Evolutionary conservation across 2,113 vertebrate species (phyloP).

Genomic region (Brachyistius frenatus): DNA sequence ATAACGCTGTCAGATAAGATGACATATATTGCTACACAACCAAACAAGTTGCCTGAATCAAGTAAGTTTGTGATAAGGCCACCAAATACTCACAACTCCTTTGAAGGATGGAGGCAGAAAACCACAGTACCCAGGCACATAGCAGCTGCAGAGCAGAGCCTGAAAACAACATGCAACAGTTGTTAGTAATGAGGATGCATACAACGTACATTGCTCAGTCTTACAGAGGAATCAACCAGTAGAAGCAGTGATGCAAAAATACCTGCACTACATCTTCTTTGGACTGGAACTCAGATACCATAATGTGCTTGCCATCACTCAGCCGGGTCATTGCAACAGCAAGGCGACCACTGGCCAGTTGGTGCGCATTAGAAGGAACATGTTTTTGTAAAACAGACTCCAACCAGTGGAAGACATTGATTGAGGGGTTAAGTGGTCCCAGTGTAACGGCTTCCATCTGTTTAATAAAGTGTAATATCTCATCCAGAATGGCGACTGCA

Average conservation of each 20-base stretch:
- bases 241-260: slow-evolving; percentile 5
- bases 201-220: too few species aligned
- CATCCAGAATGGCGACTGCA: slow-evolving; percentile 81
- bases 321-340: slow-evolving; percentile 87
- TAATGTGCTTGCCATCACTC: slow-evolving; percentile 83
- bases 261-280: slow-evolving; percentile 92
- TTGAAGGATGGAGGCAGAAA: slow-evolving; percentile 86
- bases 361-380: slow-evolving; percentile 88
- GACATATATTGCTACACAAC: not conserved
- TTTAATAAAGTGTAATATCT: slow-evolving; percentile 76
- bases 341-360: slow-evolving; percentile 85
- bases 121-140: slow-evolving; percentile 91
- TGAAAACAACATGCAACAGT: slow-evolving; percentile 59
- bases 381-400: slow-evolving; percentile 73
- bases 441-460: slow-evolving; percentile 81
- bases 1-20: slow-evolving; percentile 84
- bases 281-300: slow-evolving; percentile 88
- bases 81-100: slow-evolving; percentile 74
- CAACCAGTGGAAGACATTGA: slow-evolving; percentile 84
- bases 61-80: not conserved
- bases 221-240: too few species aligned
- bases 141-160: slow-evolving; percentile 94
- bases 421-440: slow-evolving; percentile 86
- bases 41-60: not conserved
- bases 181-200: too few species aligned